These are phyloP conservation scores for Radopholus similis DNA, from an alignment of 1,140 invertebrate species.

Conservation along the genomic window DNA sequence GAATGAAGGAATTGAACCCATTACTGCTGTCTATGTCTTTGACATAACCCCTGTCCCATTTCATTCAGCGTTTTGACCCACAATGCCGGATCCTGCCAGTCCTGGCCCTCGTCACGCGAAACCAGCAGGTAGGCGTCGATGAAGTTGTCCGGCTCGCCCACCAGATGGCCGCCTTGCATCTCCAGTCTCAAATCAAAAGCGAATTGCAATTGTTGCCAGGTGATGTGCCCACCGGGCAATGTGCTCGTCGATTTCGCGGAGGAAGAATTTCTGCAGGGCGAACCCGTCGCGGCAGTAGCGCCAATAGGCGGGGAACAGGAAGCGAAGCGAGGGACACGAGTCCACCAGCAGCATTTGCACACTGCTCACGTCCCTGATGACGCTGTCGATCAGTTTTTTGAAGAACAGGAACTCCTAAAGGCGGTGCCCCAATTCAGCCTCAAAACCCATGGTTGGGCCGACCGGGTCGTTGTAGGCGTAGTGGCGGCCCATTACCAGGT, in stretches of 20 bases:
- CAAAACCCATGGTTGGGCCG: neutral
- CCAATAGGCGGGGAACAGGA: conserved; percentile 39
- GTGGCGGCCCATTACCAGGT: conserved; percentile 43
- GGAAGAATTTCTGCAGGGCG: conserved; percentile 40
- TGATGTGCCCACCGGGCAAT: neutral
- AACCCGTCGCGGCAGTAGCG: conserved; percentile 43
- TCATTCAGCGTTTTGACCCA: too few species aligned
- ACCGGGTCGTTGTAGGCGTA: conserved; percentile 39
- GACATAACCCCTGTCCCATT: too few species aligned
- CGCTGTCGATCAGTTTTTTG: conserved; percentile 43
- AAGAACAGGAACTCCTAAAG: conserved; percentile 41
- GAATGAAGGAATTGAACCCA: too few species aligned
- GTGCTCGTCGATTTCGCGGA: conserved; percentile 46
- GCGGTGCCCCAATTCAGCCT: too few species aligned
- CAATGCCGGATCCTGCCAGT: conserved; percentile 19
- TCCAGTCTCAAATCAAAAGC: too few species aligned
- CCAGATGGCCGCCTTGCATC: neutral
- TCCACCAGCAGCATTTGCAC: conserved; percentile 43
- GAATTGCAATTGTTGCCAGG: neutral
- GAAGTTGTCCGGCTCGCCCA: conserved; percentile 31
- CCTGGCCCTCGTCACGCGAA: neutral
- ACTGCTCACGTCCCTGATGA: conserved; percentile 36
- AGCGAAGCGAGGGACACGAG: conserved; percentile 33
- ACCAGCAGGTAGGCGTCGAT: conserved; percentile 41
- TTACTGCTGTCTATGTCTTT: too few species aligned